Conservation (phyloP, 1,140 invertebrate genomes). For the Scaptomyza montana region DNA sequence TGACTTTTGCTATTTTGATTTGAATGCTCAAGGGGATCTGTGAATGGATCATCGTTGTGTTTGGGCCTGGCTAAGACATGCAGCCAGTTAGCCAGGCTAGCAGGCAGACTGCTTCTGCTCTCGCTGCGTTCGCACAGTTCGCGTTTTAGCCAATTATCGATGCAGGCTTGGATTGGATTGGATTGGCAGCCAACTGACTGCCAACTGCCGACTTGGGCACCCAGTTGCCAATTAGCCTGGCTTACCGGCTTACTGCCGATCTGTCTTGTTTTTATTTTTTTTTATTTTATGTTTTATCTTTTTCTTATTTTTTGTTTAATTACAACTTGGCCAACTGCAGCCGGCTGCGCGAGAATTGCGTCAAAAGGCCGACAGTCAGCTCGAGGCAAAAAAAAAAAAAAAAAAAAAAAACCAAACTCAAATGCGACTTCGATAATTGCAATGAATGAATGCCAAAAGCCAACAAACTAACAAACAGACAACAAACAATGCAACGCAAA, state of each 20-base stretch:
- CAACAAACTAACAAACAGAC: neutral
- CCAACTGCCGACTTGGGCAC: conserved; percentile 28
- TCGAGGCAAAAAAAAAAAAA: neutral
- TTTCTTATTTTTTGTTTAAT: conserved; percentile 36
- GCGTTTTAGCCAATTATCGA: conserved; percentile 64
- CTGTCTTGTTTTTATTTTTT: conserved; percentile 9
- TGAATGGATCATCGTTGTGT: conserved; percentile 8
- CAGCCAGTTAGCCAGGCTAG: neutral
- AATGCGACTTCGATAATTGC: conserved; percentile 59
- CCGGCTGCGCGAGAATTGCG: conserved; percentile 25
- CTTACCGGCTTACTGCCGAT: conserved; percentile 21
- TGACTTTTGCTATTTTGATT: neutral
- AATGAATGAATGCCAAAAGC: conserved; percentile 72
- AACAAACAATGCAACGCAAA: conserved; percentile 54
- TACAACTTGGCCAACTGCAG: conserved; percentile 41
- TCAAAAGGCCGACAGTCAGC: conserved; percentile 15
- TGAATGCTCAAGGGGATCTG: neutral
- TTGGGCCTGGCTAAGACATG: neutral
- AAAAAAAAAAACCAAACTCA: conserved; percentile 14
- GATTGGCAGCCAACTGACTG: conserved; percentile 33
- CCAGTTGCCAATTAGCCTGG: conserved; percentile 73
- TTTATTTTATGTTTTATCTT: neutral
- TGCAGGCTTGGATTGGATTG: conserved; percentile 21
- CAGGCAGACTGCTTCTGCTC: neutral
- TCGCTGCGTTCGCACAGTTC: neutral